phyloP scores from a whole-genome alignment of 2,113 vertebrate species.

The Peucedramus taeniatus region DNA sequence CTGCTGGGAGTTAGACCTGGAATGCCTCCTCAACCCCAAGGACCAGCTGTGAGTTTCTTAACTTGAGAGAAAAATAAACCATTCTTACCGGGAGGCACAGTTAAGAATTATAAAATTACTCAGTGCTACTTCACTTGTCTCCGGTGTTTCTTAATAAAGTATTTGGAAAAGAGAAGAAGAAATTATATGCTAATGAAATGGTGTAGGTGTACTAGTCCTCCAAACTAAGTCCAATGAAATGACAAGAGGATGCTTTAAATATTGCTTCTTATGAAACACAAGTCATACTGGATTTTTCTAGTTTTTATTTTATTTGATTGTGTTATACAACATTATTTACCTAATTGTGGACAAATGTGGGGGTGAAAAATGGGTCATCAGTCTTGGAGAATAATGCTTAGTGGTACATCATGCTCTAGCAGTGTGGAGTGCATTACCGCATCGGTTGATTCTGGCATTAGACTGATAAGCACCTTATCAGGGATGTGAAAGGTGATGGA shows the following conservation, averaged over 20 bases:
- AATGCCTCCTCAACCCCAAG: constrained; percentile 91
- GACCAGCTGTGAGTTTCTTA: constrained; percentile 82
- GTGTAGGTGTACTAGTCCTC: neutral
- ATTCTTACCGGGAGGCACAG: neutral
- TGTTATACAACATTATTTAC: neutral
- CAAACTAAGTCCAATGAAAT: neutral
- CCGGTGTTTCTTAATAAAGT: neutral
- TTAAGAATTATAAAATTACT: neutral
- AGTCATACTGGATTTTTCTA: neutral
- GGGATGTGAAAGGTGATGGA: neutral
- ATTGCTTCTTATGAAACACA: neutral
- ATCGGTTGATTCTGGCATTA: neutral
- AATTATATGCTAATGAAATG: neutral
- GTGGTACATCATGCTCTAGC: neutral
- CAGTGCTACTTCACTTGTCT: neutral
- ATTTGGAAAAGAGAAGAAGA: neutral
- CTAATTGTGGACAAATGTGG: neutral
- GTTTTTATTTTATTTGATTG: neutral
- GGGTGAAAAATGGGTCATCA: neutral
- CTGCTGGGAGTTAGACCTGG: constrained; percentile 92
- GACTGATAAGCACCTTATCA: neutral
- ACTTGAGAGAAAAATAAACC: neutral
- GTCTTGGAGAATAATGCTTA: neutral
- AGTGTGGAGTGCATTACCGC: neutral
- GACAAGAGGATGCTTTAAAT: neutral